Base-by-base conservation (phyloP, 2,888 invertebrate species). In the Galerucella calmariensis region DNA sequence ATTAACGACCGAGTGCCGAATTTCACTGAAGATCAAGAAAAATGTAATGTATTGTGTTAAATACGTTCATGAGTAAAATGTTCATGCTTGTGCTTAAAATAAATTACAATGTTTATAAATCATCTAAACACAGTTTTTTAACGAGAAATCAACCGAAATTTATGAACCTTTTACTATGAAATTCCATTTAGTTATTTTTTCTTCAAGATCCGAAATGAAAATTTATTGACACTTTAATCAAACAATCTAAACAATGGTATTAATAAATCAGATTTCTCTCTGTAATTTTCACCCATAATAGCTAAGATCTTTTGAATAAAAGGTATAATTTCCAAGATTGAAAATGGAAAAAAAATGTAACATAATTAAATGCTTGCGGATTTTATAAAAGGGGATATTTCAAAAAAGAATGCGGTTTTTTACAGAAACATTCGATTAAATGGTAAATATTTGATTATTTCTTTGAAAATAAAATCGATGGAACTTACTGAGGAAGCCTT, bases 71-170 rank as follows among this genome's bases (percentile, higher is more conserved):
- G 35, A 41, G 35, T 1, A 9, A 41, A 41, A 41, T 41, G 35
- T 5, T 0, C 5, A 35, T 5, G 9, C 8, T 8, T 41, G 1
- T 8, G 35, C 35, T 41, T 41, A 9, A 9, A 67, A 67, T 56
- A 53, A 41, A 68, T 67, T 67, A 62, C 48, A 10, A 44, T 35
- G 20, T 48, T 51, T 51, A n/a, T 51, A n/a, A 51, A 48, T n/a
- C 51, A 51, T 51, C 51, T 6, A 14, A 51, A 51, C n/a, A 5
- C 14, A 41, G 35, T 41, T 41, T 41, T 41, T 41, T 41, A 0
- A 41, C 8, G 6, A 41, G 35, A 41, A 41, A 41, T 41, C 35
- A 8, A 41, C 35, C 35, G 35, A 41, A 41, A 41, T 41, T 41
- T 41, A 41, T 41, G 8, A 41, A 41, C 35, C 35, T 41, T n/a